These are phyloP conservation scores for Campoletis sonorensis DNA, from an alignment of 1,140 invertebrate genomes.

Conservation along the genomic window DNA sequence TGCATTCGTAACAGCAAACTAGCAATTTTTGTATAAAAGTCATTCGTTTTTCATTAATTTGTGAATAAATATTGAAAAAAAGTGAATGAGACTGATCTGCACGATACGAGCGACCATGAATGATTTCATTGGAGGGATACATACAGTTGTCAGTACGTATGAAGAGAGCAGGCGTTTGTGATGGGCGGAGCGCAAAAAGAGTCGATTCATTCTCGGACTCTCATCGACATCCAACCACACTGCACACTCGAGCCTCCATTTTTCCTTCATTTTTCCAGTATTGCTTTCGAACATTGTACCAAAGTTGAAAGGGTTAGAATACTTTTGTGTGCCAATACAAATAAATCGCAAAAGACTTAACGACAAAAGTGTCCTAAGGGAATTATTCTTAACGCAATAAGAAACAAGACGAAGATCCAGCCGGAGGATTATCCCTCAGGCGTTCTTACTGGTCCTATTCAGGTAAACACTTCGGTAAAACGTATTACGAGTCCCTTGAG, in stretches of 20 bases:
- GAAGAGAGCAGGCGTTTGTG: conserved; percentile 57
- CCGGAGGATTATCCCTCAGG: conserved; percentile 52
- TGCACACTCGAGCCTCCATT: conserved; percentile 23
- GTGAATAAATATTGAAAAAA: too few relatives aligned
- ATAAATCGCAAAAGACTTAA: conserved; percentile 35
- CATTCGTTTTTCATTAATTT: too few relatives aligned
- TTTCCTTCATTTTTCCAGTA: background rate
- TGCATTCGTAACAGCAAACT: too few relatives aligned
- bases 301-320: background rate
- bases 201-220: conserved; percentile 59
- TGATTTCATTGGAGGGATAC: conserved; percentile 11
- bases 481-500: conserved; percentile 32
- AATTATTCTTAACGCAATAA: conserved; percentile 24
- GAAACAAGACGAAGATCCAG: conserved; percentile 33
- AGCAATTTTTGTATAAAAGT: too few relatives aligned
- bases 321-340: background rate
- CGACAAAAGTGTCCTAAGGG: conserved; percentile 10
- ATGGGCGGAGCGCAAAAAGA: conserved; percentile 73
- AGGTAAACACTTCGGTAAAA: conserved; percentile 38
- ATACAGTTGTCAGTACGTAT: conserved; percentile 22
- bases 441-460: conserved; percentile 15
- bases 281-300: background rate
- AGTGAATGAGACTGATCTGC: background rate
- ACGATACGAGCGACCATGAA: background rate
- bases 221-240: background rate